These are phyloP conservation scores for Agriopis marginaria DNA, from an alignment of 2,888 invertebrate species.

Conservation along the genomic window DNA sequence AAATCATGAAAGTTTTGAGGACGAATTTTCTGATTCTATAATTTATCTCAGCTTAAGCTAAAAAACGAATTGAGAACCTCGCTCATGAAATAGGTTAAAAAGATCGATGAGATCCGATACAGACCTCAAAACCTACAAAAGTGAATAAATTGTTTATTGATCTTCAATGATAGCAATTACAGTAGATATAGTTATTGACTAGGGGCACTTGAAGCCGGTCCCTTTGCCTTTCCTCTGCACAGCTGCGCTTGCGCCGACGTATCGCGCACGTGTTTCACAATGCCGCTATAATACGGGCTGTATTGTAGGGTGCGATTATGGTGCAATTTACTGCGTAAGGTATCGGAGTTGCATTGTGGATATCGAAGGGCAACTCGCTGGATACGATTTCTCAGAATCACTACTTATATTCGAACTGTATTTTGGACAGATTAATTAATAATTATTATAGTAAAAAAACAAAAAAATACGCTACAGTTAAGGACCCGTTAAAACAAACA, in stretches of 20 bases:
- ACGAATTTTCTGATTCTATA: too few relatives aligned
- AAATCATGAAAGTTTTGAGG: too few relatives aligned
- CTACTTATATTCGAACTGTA: not conserved
- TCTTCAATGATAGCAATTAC: constrained; percentile 2
- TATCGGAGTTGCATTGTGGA: constrained; percentile 17
- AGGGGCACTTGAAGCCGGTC: constrained; percentile 15
- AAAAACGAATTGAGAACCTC: too few relatives aligned
- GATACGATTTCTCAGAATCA: constrained; percentile 14
- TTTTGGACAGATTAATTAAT: too few relatives aligned
- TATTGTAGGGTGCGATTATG: constrained; percentile 29
- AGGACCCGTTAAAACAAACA: too few relatives aligned
- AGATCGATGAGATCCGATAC: too few relatives aligned
- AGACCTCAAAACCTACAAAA: not conserved
- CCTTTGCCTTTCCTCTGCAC: constrained; percentile 44
- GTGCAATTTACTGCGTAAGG: constrained; percentile 31
- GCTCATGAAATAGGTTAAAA: too few relatives aligned
- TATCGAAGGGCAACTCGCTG: constrained; percentile 11
- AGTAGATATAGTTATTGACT: constrained; percentile 13
- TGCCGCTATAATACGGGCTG: constrained; percentile 44
- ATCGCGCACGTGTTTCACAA: constrained; percentile 52
- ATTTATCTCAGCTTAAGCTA: too few relatives aligned
- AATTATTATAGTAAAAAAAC: not conserved
- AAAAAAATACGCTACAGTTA: too few relatives aligned
- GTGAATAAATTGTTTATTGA: not conserved
- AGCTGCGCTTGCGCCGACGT: constrained; percentile 52